Percentiles rank a stretch among this genome's conserved stretches.
Conservation (phyloP, 2,888 invertebrate genomes). For the Eledona agricola region DNA sequence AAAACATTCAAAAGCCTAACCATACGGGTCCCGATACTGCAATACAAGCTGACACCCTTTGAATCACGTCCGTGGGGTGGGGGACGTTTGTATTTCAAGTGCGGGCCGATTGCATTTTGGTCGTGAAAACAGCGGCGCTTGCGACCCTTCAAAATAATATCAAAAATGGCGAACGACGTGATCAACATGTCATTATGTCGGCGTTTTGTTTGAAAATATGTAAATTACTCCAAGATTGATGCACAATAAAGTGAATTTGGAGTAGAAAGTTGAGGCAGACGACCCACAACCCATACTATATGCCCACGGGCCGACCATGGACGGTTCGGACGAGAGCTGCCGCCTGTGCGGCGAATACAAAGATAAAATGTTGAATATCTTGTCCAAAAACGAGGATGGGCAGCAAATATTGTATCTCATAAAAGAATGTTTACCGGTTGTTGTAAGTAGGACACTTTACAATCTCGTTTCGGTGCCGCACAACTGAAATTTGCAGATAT, state of each 20-base stretch:
- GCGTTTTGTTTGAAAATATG: constrained; percentile 49
- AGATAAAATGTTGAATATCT: constrained; percentile 58
- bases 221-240: constrained; percentile 11
- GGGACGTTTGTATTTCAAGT: no score
- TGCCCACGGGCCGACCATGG: constrained; percentile 31
- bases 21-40: no score
- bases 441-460: constrained; percentile 56
- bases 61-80: no score
- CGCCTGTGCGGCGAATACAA: constrained; percentile 58
- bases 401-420: constrained; percentile 59
- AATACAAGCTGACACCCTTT: no score
- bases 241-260: constrained; percentile 34
- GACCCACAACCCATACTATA: no score
- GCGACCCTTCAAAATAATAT: constrained; percentile 34
- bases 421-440: constrained; percentile 58
- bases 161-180: constrained; percentile 53
- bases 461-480: constrained; percentile 6
- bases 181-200: constrained; percentile 50
- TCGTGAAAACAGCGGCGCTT: constrained; percentile 24
- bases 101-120: no score
- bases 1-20: no score
- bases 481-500: constrained; percentile 58
- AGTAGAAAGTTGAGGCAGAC: no score
- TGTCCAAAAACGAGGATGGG: constrained; percentile 58
- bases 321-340: constrained; percentile 52